Percentiles rank a stretch among this genome's conserved stretches.
Conservation (phyloP, 2,888 invertebrate genomes). For the Callyntrura sp. region DNA sequence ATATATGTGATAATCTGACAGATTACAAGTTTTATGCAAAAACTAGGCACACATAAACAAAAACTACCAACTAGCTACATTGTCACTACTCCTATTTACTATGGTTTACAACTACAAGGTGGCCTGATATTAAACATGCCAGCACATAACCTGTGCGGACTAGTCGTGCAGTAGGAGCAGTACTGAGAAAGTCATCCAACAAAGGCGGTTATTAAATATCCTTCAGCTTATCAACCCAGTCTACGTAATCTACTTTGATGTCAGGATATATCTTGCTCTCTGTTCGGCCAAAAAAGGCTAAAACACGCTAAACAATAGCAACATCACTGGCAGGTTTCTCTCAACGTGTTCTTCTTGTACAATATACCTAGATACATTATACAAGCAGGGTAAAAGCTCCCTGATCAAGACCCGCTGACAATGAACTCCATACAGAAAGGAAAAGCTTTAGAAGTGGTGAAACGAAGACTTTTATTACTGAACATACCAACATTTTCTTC, state of each 20-base stretch:
- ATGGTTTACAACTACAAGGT: too few species aligned
- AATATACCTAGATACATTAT: background rate
- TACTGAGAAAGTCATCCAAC: too few species aligned
- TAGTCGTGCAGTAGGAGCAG: too few species aligned
- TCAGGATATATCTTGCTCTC: background rate
- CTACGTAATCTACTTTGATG: conserved; percentile 22
- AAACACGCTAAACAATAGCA: too few species aligned
- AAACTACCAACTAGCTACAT: too few species aligned
- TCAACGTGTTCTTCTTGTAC: background rate
- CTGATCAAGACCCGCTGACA: background rate
- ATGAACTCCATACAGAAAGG: background rate
- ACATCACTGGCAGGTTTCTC: too few species aligned
- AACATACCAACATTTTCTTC: background rate
- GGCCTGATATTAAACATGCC: too few species aligned
- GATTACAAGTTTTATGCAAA: too few species aligned
- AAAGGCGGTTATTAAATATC: background rate
- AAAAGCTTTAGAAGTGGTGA: background rate
- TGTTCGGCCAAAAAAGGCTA: background rate
- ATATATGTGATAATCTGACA: too few species aligned
- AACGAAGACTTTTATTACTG: background rate
- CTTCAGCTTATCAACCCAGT: background rate
- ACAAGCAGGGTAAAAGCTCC: background rate
- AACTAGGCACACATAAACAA: too few species aligned
- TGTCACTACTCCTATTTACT: too few species aligned
- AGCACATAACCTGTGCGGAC: too few species aligned